phyloP scores from a whole-genome alignment of 2,797 vertebrate species.

The Leucoraja ocellata region DNA sequence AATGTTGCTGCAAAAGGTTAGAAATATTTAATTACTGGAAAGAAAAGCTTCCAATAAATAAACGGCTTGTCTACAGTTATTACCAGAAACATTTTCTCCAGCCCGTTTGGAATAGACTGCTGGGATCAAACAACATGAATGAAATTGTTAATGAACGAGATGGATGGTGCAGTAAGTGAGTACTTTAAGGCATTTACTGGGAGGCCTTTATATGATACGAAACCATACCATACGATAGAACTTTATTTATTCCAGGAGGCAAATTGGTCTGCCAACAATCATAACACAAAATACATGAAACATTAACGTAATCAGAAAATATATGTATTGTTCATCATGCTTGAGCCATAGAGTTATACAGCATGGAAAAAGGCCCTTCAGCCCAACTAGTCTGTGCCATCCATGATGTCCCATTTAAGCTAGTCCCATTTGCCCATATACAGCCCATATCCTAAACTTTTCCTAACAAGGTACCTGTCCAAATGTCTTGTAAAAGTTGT shows the following conservation, averaged over 20 bases:
- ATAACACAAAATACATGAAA: no score
- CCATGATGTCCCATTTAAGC: no score
- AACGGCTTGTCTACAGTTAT: neutral
- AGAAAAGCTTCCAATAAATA: neutral
- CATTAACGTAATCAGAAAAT: neutral
- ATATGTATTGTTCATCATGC: neutral
- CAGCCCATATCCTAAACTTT: no score
- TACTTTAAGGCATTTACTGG: neutral
- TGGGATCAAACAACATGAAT: neutral
- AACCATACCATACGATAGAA: no score
- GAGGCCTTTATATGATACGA: neutral
- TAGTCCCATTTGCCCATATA: no score
- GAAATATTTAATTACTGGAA: neutral
- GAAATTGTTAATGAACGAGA: neutral
- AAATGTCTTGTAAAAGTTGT: no score
- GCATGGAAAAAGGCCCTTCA: no score
- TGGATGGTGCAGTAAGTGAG: neutral
- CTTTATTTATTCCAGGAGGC: no score
- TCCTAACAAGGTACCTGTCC: no score
- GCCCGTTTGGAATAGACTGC: neutral
- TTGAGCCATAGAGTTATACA: neutral
- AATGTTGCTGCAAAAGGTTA: neutral
- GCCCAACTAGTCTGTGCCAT: no score
- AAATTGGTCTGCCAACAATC: no score
- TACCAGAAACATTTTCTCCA: neutral